Percentiles rank a stretch among this genome's conserved stretches.
phyloP scores from a whole-genome alignment of 35 echinoderm and acorn worm species.

The Lytechinus variegatus region DNA sequence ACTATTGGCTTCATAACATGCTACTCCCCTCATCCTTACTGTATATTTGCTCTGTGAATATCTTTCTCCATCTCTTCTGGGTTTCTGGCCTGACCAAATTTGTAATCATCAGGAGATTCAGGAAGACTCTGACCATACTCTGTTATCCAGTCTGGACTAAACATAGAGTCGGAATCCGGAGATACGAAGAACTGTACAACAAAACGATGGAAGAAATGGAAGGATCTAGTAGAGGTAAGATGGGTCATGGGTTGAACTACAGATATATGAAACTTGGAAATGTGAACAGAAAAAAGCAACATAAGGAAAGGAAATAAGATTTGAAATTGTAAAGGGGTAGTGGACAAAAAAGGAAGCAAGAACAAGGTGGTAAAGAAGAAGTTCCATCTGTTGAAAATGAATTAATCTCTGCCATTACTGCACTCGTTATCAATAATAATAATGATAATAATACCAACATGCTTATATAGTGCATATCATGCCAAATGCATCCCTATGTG shows the following conservation, averaged over 20 bases:
- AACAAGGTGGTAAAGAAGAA: too few relatives aligned
- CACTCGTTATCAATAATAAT: too few relatives aligned
- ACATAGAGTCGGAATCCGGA: background rate
- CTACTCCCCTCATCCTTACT: conserved; percentile 42
- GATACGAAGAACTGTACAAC: background rate
- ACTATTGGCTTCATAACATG: background rate
- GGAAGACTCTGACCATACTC: conserved; percentile 44
- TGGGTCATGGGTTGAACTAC: background rate
- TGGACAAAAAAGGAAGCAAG: too few relatives aligned
- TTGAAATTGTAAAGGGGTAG: too few relatives aligned
- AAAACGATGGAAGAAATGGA: background rate
- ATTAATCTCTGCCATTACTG: too few relatives aligned
- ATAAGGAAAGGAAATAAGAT: too few relatives aligned
- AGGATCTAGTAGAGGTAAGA: background rate
- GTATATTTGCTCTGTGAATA: conserved; percentile 63
- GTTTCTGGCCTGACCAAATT: conserved; percentile 65
- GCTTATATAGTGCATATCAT: too few relatives aligned
- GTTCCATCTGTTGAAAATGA: too few relatives aligned
- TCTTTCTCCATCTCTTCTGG: conserved; percentile 69
- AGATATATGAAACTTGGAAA: too few relatives aligned
- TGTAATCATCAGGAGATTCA: conserved; percentile 88
- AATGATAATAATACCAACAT: too few relatives aligned
- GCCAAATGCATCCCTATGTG: too few relatives aligned
- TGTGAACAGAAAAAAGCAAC: too few relatives aligned
- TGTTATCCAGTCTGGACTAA: conserved; percentile 65